Base-by-base conservation (phyloP, 2,888 invertebrate genomes). In the Lycia hirtaria region DNA sequence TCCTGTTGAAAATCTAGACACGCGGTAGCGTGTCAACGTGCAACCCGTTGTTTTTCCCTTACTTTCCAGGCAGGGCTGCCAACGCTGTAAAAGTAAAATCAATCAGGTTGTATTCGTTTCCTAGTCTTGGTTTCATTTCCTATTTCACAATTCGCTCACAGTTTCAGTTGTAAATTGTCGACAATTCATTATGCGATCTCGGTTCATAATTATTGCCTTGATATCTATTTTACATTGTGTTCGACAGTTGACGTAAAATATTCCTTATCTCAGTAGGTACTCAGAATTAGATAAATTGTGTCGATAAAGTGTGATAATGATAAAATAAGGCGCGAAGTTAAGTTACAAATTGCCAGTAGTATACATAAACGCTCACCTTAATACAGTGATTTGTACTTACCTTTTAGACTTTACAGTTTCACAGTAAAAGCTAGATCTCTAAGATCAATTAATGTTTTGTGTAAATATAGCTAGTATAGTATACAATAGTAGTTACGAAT, bases 201-300 rank as follows among this genome's bases (percentile, higher is more conserved):
- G 61, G 60, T 64, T 62, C 54, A 59, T 66, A 69, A 68, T 65
- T 61, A 64, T 62, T 64, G 58, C 60, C 30, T 60, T 52, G 65
- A 67, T 62, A 60, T 64, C 59, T 67, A 63, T 60, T 67, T 69
- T 64, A 64, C 62, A 62, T 69, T 62, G 60, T 60, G 61, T 63
- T 61, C 50, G 17, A 56, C 35, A 48, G 45, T 55, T 57, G 65
- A 61, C 64, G 69, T 75, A 71, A 75, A 73, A 64, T 71, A 68
- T 73, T 64, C 58, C 64, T 62, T 72, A 74, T 75, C 70, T 71
- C 50, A 60, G 70, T n/a, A n/a, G n/a, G n/a, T 73, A 71, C 67
- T 75, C 71, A 71, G 68, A 71, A 72, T 68, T 73, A 53, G 65
- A 72, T 73, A 68, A 67, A 71, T 58, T 58, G 48, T 32, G 9